phyloP scores from a whole-genome alignment of 2,888 invertebrate species.

The Dilophus febrilis region DNA sequence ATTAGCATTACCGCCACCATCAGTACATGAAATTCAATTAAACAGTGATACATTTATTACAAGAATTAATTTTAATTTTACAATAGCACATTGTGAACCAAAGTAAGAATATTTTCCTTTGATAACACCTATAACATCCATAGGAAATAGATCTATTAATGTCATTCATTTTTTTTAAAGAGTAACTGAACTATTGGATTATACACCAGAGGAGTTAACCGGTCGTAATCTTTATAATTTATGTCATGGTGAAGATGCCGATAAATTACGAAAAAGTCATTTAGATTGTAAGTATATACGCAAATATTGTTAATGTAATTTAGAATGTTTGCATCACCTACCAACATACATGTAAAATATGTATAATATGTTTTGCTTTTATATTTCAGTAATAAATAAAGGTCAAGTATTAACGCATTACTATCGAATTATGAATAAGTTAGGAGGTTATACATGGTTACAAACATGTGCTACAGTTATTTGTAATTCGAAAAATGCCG shows the following conservation, averaged over 20 bases:
- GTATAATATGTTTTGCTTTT: no score
- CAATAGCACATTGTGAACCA: constrained; percentile 94
- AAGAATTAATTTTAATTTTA: constrained; percentile 86
- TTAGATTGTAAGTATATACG: constrained; percentile 69
- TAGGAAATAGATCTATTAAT: no score
- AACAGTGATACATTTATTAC: constrained; percentile 95
- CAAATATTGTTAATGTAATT: constrained; percentile 12
- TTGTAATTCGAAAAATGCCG: constrained; percentile 87
- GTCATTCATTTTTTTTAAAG: constrained; percentile 33
- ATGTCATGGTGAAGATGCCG: constrained; percentile 91
- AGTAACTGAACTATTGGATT: constrained; percentile 83
- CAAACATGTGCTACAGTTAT: constrained; percentile 95
- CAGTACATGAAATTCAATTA: constrained; percentile 88
- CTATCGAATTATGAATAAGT: constrained; percentile 90
- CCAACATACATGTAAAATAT: constrained; percentile 5
- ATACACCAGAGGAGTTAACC: constrained; percentile 82
- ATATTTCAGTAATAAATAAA: constrained; percentile 73
- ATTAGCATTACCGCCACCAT: constrained; percentile 90
- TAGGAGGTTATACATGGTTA: constrained; percentile 91
- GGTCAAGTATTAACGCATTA: constrained; percentile 94
- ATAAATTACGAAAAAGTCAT: constrained; percentile 85
- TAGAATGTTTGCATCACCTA: constrained; percentile 7
- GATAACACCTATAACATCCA: no score
- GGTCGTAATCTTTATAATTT: constrained; percentile 86
- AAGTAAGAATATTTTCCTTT: constrained; percentile 39